phyloP scores from a whole-genome alignment of 2,888 invertebrate genomes.

The Eupithecia subumbrata region DNA sequence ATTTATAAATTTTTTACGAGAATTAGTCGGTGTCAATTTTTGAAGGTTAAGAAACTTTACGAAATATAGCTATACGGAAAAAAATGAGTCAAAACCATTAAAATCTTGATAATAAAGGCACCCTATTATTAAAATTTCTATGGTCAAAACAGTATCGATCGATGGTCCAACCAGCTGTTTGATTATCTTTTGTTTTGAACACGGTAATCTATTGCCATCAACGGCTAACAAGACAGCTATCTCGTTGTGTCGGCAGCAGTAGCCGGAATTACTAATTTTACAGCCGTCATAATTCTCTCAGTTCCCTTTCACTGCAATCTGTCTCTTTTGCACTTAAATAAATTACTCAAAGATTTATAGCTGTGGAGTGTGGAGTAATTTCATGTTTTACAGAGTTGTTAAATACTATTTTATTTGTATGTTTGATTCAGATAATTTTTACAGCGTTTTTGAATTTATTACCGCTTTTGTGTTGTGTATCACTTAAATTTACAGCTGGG shows the following conservation, averaged over 20 bases:
- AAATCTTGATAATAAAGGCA: no score
- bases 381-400: conserved; percentile 14
- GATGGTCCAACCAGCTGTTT: background rate
- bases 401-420: conserved; percentile 8
- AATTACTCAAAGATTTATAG: conserved; percentile 17
- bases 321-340: conserved; percentile 23
- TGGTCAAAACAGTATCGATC: background rate
- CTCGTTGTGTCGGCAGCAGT: background rate
- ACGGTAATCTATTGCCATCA: background rate
- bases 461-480: background rate
- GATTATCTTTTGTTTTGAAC: background rate
- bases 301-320: conserved; percentile 20
- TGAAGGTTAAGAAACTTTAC: background rate
- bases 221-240: conserved; percentile 10
- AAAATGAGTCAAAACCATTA: background rate
- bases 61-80: background rate
- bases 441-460: background rate
- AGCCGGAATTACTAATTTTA: conserved; percentile 36
- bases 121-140: no score
- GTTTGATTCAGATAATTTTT: conserved; percentile 5
- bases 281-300: conserved; percentile 27
- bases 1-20: background rate
- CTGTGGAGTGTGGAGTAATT: conserved; percentile 15
- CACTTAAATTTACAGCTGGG: background rate
- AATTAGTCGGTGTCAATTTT: background rate